These are phyloP conservation scores for Zaprionus gabonicus DNA, from an alignment of 1,140 invertebrate species.

Conservation along the genomic window DNA sequence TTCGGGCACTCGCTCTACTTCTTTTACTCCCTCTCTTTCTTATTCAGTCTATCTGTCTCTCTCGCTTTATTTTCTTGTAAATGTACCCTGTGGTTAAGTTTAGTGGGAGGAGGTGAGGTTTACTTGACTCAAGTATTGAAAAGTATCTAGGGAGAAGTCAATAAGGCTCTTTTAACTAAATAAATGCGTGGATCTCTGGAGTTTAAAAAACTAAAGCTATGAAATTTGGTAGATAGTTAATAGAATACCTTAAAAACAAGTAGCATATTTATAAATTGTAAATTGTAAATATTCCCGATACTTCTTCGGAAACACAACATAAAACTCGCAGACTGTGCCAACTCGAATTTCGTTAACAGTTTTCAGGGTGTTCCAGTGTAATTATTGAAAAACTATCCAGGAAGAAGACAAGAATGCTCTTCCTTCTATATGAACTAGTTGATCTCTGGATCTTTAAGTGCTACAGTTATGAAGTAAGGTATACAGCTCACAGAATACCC, in stretches of 20 bases:
- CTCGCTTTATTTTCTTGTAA: not conserved
- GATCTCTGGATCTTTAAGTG: not conserved
- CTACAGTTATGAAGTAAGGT: not conserved
- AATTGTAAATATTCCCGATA: not conserved
- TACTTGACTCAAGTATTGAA: not conserved
- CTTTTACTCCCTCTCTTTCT: not conserved
- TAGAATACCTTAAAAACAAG: not conserved
- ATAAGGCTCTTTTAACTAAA: not conserved
- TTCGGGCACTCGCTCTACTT: conserved; percentile 3
- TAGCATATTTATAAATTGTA: no score
- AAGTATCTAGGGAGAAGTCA: not conserved
- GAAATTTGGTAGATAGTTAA: not conserved
- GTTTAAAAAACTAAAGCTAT: not conserved
- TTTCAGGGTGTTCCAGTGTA: no score
- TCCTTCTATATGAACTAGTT: not conserved
- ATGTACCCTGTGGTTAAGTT: not conserved
- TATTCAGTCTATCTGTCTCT: no score
- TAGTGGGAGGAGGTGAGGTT: not conserved
- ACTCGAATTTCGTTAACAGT: not conserved
- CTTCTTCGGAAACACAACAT: not conserved
- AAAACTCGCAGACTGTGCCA: not conserved
- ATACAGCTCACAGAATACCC: not conserved
- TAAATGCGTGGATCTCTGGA: not conserved
- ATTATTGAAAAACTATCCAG: no score
- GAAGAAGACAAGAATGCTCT: not conserved